Evolutionary conservation across 2,797 vertebrate species (phyloP).

Genomic region (Sarcophilus harrisii): DNA sequence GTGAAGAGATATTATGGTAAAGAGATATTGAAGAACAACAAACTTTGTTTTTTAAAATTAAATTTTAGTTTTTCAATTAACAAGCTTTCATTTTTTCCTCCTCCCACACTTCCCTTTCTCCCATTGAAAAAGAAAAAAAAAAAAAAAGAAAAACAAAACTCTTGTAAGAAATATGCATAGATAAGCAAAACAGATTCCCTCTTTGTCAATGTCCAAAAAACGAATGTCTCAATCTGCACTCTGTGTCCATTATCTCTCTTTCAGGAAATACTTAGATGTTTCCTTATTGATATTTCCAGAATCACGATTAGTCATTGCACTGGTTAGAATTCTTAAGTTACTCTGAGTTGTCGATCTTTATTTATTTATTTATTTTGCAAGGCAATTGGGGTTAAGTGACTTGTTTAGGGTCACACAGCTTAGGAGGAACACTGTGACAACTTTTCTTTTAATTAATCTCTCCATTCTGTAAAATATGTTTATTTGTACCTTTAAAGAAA

Average conservation of each 20-base stretch:
- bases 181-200: neutral
- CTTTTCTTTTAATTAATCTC: neutral
- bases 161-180: neutral
- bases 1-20: neutral
- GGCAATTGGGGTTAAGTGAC: too few relatives aligned
- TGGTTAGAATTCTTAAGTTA: neutral
- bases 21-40: neutral
- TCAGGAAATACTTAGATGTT: conserved; percentile 52
- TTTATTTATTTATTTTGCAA: too few relatives aligned
- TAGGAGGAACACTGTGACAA: neutral
- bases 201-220: neutral
- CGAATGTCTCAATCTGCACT: neutral
- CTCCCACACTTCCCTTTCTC: neutral
- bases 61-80: neutral
- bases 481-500: neutral
- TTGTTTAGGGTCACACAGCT: too few relatives aligned
- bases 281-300: neutral
- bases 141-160: neutral
- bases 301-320: neutral
- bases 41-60: neutral
- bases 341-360: neutral
- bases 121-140: neutral
- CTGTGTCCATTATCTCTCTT: neutral
- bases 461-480: neutral
- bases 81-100: neutral